Conservation (phyloP, 2,797 vertebrate species). For the Coluber constrictor region DNA sequence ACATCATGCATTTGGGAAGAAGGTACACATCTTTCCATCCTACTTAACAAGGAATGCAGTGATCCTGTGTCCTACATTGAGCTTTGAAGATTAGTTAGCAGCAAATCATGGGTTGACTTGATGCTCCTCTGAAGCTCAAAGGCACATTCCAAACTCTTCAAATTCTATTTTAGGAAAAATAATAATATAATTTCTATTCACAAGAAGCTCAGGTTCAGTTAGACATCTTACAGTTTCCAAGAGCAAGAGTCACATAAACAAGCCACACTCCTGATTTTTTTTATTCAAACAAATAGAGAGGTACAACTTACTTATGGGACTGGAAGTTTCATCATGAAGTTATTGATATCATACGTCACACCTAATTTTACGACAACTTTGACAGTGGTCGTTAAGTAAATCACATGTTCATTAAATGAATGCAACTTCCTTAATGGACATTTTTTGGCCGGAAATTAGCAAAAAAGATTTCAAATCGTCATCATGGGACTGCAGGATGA, state of each 20-base stretch:
- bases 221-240: not conserved
- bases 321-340: not conserved
- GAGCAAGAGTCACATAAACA: not conserved
- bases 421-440: not conserved
- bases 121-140: not conserved
- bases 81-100: not conserved
- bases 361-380: not conserved
- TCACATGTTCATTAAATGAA: not conserved
- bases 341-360: not conserved
- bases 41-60: not conserved
- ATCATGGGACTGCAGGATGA: not conserved
- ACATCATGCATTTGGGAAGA: not conserved
- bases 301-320: not conserved
- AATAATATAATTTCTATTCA: not conserved
- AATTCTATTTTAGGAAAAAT: not conserved
- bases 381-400: not conserved
- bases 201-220: not conserved
- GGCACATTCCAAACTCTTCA: not conserved
- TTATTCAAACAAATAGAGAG: not conserved
- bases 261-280: not conserved
- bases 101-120: not conserved
- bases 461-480: not conserved
- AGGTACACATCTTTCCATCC: not conserved
- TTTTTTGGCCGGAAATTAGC: not conserved
- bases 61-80: not conserved